Evolutionary conservation across 1,140 invertebrate genomes (phyloP).

Genomic region (Pectinophora gossypiella): DNA sequence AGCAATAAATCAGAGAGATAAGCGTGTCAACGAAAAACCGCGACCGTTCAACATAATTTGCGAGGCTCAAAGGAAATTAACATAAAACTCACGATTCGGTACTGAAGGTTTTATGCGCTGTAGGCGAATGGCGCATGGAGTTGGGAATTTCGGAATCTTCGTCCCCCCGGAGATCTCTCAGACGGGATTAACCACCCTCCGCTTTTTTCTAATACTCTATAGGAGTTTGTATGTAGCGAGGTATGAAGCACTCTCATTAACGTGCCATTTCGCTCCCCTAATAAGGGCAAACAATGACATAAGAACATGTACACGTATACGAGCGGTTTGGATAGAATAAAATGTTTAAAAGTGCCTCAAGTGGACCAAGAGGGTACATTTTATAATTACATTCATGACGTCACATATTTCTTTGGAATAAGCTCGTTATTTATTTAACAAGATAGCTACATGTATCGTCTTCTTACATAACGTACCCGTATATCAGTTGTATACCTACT

Average conservation of each 20-base stretch:
- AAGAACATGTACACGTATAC: constrained; percentile 1
- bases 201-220: constrained; percentile 18
- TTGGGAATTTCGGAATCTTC: background rate
- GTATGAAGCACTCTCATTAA: constrained; percentile 43
- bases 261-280: constrained; percentile 39
- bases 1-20: background rate
- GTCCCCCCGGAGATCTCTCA: constrained; percentile 12
- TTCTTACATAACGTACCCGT: no score
- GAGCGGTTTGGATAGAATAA: no score
- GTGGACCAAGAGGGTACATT: no score
- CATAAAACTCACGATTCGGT: background rate
- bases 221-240: constrained; percentile 5
- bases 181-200: constrained; percentile 25
- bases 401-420: no score
- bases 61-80: background rate
- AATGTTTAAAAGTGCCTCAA: no score
- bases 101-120: background rate
- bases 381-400: no score
- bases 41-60: background rate
- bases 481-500: no score
- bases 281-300: constrained; percentile 13
- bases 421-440: no score
- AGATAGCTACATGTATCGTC: no score
- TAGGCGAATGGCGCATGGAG: background rate
- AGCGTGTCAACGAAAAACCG: background rate